Evolutionary conservation across 2,797 vertebrate species (phyloP).

Genomic region (Eulemur rubriventer): DNA sequence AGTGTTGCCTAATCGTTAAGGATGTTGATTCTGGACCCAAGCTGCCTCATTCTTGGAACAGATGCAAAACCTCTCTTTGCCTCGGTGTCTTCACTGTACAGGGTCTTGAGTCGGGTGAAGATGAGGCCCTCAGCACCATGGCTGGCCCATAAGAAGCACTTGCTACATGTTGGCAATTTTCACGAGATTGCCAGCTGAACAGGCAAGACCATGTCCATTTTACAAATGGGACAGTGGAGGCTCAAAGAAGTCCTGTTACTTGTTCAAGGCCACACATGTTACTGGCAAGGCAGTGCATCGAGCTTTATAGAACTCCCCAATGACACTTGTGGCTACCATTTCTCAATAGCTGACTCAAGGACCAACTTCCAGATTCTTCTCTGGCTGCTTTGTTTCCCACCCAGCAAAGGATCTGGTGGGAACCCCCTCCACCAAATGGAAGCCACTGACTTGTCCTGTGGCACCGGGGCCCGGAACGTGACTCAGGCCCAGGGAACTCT

Average conservation of each 20-base stretch:
- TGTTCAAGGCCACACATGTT: neutral
- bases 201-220: neutral
- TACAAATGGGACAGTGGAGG: neutral
- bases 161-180: neutral
- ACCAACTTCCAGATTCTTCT: neutral
- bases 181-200: neutral
- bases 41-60: neutral
- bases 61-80: neutral
- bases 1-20: neutral
- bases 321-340: no score
- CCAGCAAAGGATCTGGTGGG: neutral
- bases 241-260: neutral
- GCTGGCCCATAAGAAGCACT: neutral
- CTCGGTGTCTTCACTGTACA: neutral
- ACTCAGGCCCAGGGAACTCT: neutral
- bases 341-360: neutral
- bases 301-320: neutral
- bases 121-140: fast-evolving
- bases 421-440: neutral
- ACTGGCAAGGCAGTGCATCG: neutral
- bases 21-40: neutral
- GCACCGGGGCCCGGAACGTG: fast-evolving
- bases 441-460: neutral
- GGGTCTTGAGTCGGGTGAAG: neutral
- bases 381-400: neutral